Evolutionary conservation across 2,113 vertebrate species (phyloP).

Genomic region (Vicugna pacos): DNA sequence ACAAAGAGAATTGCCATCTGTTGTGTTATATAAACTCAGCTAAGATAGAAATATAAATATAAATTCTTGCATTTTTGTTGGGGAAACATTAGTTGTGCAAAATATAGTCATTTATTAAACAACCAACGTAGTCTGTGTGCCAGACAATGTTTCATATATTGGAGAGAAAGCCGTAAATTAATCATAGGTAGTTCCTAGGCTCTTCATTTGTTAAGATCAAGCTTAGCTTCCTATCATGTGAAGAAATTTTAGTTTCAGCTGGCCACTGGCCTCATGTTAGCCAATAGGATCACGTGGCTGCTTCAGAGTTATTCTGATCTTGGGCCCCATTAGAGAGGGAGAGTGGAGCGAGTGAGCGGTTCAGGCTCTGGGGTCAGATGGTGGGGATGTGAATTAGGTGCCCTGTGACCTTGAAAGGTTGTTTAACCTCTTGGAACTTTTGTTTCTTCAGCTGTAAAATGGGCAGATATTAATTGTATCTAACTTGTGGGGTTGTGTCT

Average conservation of each 20-base stretch:
- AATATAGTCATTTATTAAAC: conserved; percentile 44
- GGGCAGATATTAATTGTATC: background rate
- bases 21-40: conserved; percentile 17
- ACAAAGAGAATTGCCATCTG: conserved; percentile 54
- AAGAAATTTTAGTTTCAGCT: background rate
- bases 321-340: background rate
- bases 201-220: background rate
- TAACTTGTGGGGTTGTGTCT: background rate
- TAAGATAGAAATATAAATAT: conserved; percentile 1
- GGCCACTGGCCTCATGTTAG: background rate
- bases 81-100: conserved; percentile 45
- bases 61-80: conserved; percentile 17
- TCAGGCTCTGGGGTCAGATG: background rate
- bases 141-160: background rate
- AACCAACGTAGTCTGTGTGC: background rate
- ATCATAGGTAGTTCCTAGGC: background rate
- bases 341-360: background rate
- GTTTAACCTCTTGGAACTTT: background rate
- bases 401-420: background rate
- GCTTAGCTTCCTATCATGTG: background rate
- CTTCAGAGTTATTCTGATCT: background rate
- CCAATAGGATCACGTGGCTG: background rate
- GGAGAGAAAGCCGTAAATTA: background rate
- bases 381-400: background rate
- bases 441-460: background rate